Conservation (phyloP, 1,140 invertebrate genomes). For the Nomia melanderi region DNA sequence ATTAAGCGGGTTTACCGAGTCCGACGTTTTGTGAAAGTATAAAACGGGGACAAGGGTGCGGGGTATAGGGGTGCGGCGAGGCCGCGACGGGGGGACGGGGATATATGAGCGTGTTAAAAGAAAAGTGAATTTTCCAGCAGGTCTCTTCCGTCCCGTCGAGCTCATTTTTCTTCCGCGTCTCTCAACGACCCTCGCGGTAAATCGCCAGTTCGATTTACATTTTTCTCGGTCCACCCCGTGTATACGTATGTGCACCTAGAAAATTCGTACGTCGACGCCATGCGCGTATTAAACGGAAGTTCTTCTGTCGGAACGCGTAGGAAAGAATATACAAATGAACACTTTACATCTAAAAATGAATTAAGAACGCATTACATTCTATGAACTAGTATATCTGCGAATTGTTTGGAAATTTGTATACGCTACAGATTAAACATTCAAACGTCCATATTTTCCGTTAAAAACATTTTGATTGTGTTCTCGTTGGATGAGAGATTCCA, state of each 20-base stretch:
- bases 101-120: not conserved
- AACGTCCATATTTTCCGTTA: too few relatives aligned
- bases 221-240: not conserved
- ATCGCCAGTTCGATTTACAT: conserved; percentile 23
- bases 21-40: not conserved
- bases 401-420: too few relatives aligned
- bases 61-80: too few relatives aligned
- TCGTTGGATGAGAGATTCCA: too few relatives aligned
- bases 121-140: conserved; percentile 29
- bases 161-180: conserved; percentile 36
- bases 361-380: too few relatives aligned
- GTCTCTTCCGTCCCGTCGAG: conserved; percentile 19
- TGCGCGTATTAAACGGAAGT: not conserved
- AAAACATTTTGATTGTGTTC: too few relatives aligned
- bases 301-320: not conserved
- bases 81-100: not conserved
- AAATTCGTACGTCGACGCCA: not conserved
- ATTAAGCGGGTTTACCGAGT: conserved; percentile 10
- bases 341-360: too few relatives aligned
- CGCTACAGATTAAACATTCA: too few relatives aligned
- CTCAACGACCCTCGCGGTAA: not conserved
- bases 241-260: not conserved
- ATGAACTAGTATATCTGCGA: too few relatives aligned
- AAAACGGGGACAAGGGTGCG: not conserved
- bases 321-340: not conserved